Conservation (phyloP, 37 sponge, comb jelly and placozoan genomes). For the Ianthella basta region DNA sequence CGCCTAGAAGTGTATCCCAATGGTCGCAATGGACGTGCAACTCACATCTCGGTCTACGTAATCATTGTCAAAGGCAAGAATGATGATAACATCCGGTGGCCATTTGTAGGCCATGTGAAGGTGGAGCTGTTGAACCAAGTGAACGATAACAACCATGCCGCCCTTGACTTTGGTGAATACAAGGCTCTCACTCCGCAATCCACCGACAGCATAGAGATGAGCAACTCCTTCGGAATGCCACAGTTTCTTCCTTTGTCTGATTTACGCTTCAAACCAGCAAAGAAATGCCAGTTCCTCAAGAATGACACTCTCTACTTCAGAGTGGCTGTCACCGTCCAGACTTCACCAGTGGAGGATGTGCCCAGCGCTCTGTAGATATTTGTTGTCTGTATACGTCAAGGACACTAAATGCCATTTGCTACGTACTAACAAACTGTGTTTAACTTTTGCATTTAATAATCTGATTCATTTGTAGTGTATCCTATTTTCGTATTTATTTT, state of each 20-base stretch:
- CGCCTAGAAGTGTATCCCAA: constrained; percentile 32
- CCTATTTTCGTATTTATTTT: too few species aligned
- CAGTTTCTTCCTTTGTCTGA: constrained; percentile 15
- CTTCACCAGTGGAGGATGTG: background rate
- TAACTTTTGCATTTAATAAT: too few species aligned
- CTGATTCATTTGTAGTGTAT: too few species aligned
- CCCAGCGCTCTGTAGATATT: too few species aligned
- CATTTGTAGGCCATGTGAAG: constrained; percentile 21
- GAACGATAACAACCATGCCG: background rate
- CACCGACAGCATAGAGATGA: constrained; percentile 4
- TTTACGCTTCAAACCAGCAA: constrained; percentile 9
- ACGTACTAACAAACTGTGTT: too few species aligned
- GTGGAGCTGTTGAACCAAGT: constrained; percentile 32
- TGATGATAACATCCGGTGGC: constrained; percentile 13
- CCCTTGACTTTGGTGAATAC: constrained; percentile 31
- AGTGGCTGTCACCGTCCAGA: background rate
- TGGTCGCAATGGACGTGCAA: constrained; percentile 11
- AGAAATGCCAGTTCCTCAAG: constrained; percentile 24
- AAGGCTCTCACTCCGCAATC: background rate
- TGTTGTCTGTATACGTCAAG: too few species aligned
- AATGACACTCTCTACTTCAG: constrained; percentile 29
- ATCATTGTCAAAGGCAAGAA: constrained; percentile 34
- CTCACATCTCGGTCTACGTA: constrained; percentile 19
- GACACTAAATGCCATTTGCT: too few species aligned
- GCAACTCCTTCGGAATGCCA: constrained; percentile 25